Conservation (phyloP, 1,140 invertebrate species). For the Diachasmimorpha longicaudata region DNA sequence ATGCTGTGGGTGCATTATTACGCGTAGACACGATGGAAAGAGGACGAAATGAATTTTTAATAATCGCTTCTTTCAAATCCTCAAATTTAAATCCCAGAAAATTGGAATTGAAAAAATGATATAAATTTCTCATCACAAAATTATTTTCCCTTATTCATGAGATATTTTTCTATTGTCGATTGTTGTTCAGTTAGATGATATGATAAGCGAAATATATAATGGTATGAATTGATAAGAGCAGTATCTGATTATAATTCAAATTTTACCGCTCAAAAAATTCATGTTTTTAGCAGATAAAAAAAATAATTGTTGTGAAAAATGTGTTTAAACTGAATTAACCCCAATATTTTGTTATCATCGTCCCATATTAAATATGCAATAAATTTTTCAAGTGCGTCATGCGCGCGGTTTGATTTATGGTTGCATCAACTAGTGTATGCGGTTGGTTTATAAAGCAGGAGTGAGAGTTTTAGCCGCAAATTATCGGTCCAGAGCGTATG, state of each 20-base stretch:
- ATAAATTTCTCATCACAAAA: neutral
- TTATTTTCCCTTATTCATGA: neutral
- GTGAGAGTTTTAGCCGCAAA: constrained; percentile 44
- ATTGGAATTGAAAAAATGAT: neutral
- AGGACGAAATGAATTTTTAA: constrained; percentile 40
- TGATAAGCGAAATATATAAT: no score
- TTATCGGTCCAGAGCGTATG: constrained; percentile 42
- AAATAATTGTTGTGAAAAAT: neutral
- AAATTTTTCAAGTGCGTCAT: neutral
- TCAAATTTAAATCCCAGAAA: neutral
- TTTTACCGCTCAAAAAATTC: no score
- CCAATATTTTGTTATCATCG: neutral
- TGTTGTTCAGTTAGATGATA: no score
- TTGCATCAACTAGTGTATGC: neutral
- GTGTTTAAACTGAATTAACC: neutral
- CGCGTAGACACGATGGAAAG: constrained; percentile 7
- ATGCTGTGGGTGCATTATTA: constrained; percentile 36
- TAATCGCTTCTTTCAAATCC: constrained; percentile 15
- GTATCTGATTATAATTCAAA: no score
- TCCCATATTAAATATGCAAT: neutral
- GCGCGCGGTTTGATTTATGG: neutral
- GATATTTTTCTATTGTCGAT: no score
- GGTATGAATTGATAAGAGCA: no score
- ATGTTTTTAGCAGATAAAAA: no score
- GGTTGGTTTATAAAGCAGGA: neutral